Conservation (phyloP, 2,797 vertebrate species). For the Ceryle rudis region DNA sequence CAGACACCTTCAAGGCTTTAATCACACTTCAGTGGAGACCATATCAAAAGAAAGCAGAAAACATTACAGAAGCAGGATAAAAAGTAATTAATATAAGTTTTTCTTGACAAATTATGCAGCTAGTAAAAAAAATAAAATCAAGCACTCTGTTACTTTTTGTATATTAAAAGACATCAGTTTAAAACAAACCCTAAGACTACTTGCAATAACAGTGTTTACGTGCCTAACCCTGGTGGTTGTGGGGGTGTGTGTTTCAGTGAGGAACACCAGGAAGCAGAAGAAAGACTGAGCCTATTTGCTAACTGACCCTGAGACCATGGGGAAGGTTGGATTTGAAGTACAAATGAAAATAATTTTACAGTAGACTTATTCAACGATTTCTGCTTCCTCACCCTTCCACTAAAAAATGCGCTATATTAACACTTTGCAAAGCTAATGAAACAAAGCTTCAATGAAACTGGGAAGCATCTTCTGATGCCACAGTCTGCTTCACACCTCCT, state of each 20-base stretch:
- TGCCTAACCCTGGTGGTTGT: accelerated
- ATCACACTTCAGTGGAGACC: background rate
- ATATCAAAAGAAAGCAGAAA: background rate
- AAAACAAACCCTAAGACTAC: background rate
- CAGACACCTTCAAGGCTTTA: background rate
- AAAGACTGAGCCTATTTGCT: background rate
- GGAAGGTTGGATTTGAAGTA: background rate
- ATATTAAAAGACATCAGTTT: background rate
- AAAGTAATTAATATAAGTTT: background rate
- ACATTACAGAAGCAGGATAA: background rate
- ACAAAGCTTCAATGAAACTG: background rate
- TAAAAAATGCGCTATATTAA: background rate
- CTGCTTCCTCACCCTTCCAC: background rate
- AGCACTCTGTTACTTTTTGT: background rate
- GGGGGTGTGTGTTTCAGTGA: background rate
- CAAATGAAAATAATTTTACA: background rate
- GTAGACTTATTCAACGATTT: background rate
- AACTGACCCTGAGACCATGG: background rate
- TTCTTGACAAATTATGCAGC: background rate
- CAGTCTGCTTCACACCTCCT: background rate
- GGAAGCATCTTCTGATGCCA: background rate
- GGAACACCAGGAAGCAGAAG: background rate
- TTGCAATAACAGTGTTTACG: background rate
- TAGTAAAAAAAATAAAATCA: background rate
- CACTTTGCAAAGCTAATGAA: background rate